Conservation (phyloP, 2,888 invertebrate species). For the Eudasyphora cyanicolor region DNA sequence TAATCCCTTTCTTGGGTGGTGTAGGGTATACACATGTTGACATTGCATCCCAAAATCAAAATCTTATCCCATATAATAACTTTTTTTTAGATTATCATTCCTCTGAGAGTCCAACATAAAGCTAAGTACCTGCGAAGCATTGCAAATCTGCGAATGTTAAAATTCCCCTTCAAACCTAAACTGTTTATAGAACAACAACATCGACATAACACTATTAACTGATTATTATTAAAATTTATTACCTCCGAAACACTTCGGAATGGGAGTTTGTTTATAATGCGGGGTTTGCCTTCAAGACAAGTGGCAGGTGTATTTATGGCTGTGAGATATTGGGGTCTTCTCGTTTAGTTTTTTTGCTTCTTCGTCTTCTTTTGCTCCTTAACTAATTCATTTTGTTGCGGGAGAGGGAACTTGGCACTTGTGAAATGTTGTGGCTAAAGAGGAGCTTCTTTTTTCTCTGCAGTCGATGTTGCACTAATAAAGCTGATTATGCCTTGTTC, state of each 20-base stretch:
- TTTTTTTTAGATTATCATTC: too few relatives aligned
- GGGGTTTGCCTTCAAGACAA: background rate
- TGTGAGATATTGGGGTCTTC: background rate
- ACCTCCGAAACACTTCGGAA: slow-evolving; percentile 8
- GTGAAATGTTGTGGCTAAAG: background rate
- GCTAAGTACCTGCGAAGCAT: too few relatives aligned
- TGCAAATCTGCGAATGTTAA: too few relatives aligned
- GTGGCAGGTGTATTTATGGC: slow-evolving; percentile 10
- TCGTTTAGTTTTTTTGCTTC: too few relatives aligned
- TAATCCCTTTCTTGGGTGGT: too few relatives aligned
- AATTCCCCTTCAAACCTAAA: too few relatives aligned
- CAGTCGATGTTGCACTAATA: slow-evolving; percentile 4
- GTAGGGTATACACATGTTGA: too few relatives aligned
- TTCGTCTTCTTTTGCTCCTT: background rate
- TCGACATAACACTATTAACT: slow-evolving; percentile 44
- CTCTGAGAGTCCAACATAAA: too few relatives aligned
- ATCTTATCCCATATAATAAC: too few relatives aligned
- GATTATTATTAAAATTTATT: slow-evolving; percentile 50
- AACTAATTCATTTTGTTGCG: slow-evolving; percentile 3
- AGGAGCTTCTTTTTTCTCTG: background rate
- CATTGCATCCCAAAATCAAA: too few relatives aligned
- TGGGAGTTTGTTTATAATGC: background rate
- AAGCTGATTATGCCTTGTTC: slow-evolving; percentile 27
- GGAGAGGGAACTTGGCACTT: background rate
- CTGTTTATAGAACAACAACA: background rate